Evolutionary conservation across 1,140 invertebrate genomes (phyloP).

Genomic region (Sitophilus oryzae): DNA sequence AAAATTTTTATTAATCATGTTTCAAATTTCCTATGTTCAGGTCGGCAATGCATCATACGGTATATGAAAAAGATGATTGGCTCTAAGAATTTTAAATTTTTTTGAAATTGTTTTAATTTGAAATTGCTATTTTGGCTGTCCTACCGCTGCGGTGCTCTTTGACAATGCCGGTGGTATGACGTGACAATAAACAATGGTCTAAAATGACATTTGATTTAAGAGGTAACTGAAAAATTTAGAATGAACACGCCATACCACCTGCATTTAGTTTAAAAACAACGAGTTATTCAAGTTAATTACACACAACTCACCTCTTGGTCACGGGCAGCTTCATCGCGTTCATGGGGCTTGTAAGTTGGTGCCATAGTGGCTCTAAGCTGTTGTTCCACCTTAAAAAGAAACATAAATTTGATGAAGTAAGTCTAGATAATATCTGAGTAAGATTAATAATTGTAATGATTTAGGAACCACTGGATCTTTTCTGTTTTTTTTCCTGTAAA

Average conservation of each 20-base stretch:
- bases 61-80: too few relatives aligned
- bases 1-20: too few relatives aligned
- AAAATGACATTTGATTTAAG: neutral
- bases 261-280: conserved; percentile 29
- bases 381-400: conserved; percentile 61
- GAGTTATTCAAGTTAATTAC: conserved; percentile 22
- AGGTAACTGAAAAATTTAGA: conserved; percentile 2
- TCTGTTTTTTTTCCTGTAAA: too few relatives aligned
- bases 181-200: conserved; percentile 9
- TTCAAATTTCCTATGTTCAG: too few relatives aligned
- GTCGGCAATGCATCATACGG: too few relatives aligned
- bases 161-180: conserved; percentile 24
- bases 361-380: conserved; percentile 73
- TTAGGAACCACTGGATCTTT: too few relatives aligned
- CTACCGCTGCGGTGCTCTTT: conserved; percentile 31
- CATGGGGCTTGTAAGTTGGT: conserved; percentile 73
- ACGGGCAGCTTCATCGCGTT: conserved; percentile 73
- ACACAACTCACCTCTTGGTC: conserved; percentile 83
- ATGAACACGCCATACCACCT: conserved; percentile 28
- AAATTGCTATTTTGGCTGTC: conserved; percentile 26
- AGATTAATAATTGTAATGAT: too few relatives aligned
- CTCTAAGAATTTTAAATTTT: too few relatives aligned
- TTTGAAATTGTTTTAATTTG: conserved; percentile 13
- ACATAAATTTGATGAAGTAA: too few relatives aligned
- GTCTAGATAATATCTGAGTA: too few relatives aligned